phyloP scores from a whole-genome alignment of 1,140 invertebrate species.

The Drosophila busckii region DNA sequence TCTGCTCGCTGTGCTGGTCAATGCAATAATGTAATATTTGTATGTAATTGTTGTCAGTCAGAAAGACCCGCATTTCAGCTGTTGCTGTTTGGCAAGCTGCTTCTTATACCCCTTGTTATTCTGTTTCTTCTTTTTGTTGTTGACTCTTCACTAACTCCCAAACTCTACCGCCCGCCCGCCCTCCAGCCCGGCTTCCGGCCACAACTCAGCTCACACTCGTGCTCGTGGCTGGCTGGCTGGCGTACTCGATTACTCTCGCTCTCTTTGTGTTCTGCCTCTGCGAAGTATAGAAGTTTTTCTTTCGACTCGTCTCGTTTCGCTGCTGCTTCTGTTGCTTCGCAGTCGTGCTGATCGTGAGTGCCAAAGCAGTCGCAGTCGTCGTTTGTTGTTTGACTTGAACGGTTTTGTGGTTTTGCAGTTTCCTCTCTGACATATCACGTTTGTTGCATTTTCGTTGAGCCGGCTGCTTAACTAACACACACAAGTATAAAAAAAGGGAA shows the following conservation, averaged over 20 bases:
- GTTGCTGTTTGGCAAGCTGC: conserved; percentile 21
- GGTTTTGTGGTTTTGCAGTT: conserved; percentile 40
- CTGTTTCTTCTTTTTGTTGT: conserved; percentile 22
- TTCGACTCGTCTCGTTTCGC: conserved; percentile 10
- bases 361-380: conserved; percentile 49
- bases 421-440: conserved; percentile 21
- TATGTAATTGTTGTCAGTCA: too few species aligned
- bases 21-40: conserved; percentile 44
- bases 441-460: too few species aligned
- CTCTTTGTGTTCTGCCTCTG: too few species aligned
- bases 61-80: conserved; percentile 69
- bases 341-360: conserved; percentile 31
- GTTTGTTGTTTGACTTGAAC: conserved; percentile 65
- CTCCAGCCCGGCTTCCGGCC: too few species aligned
- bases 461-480: conserved; percentile 18
- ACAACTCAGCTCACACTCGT: too few species aligned
- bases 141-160: too few species aligned
- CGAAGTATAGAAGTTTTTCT: conserved; percentile 31
- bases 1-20: conserved; percentile 51
- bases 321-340: conserved; percentile 36
- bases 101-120: conserved; percentile 32
- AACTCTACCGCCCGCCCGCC: too few species aligned
- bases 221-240: too few species aligned
- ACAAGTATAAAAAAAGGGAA: too few species aligned
- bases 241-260: too few species aligned